These are phyloP conservation scores for Trichosurus vulpecula DNA, from an alignment of 2,797 vertebrate species.

Conservation along the genomic window DNA sequence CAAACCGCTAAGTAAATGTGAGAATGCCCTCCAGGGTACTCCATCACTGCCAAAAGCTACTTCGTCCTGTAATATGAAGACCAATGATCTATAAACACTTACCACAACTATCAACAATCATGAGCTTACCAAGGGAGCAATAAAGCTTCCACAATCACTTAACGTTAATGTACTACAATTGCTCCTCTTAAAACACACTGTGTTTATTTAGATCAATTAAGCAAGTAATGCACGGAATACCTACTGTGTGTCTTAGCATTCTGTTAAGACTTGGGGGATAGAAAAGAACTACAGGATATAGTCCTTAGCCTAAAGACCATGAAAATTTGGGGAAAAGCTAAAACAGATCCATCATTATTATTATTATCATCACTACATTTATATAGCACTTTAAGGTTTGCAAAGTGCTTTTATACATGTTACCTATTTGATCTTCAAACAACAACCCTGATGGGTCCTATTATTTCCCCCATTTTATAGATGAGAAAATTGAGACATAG, in stretches of 20 bases:
- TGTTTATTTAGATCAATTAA: neutral
- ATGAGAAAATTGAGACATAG: neutral
- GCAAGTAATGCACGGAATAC: neutral
- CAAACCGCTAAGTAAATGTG: neutral
- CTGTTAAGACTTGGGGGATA: neutral
- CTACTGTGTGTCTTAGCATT: neutral
- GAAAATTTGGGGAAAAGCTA: neutral
- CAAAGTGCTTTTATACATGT: neutral
- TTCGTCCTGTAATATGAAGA: neutral
- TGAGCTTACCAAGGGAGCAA: conserved; percentile 4
- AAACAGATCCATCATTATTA: neutral
- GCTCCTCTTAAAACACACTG: neutral
- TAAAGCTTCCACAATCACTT: conserved; percentile 2
- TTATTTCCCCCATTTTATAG: neutral
- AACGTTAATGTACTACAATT: neutral
- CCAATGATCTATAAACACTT: conserved; percentile 8
- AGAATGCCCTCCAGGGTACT: neutral
- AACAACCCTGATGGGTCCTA: neutral
- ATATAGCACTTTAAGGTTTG: neutral
- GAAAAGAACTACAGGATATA: neutral
- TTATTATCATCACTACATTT: neutral
- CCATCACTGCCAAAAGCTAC: neutral
- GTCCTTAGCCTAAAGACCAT: neutral
- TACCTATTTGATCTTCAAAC: neutral
- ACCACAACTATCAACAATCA: neutral